Conservation (phyloP, 1,140 invertebrate species). For the Philopotamus ludificatus region DNA sequence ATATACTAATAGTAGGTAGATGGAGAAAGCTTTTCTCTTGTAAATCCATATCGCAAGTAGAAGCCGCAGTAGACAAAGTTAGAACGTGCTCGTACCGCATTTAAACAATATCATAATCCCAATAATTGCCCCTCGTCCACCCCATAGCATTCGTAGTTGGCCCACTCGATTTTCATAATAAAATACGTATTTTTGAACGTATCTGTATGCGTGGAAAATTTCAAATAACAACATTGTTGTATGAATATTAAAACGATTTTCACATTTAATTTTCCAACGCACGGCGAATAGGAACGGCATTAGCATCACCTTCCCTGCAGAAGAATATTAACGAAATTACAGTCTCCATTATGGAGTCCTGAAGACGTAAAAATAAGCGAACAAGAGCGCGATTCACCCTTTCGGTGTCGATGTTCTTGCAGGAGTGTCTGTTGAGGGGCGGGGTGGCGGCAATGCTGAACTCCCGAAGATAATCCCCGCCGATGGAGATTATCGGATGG, state of each 20-base stretch:
- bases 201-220: background rate
- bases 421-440: background rate
- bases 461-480: slow-evolving; percentile 27
- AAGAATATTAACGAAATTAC: background rate
- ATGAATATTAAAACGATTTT: background rate
- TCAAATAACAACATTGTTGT: background rate
- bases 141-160: background rate
- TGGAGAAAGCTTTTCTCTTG: too few species aligned
- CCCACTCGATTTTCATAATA: background rate
- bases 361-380: background rate
- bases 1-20: background rate
- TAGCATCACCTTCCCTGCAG: background rate
- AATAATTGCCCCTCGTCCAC: slow-evolving; percentile 36
- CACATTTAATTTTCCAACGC: background rate
- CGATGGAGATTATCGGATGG: slow-evolving; percentile 28
- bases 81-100: slow-evolving; percentile 18
- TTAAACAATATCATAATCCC: slow-evolving; percentile 40
- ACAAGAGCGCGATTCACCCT: background rate
- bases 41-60: slow-evolving; percentile 7
- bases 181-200: background rate
- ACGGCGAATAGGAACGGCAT: background rate
- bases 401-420: slow-evolving; percentile 28
- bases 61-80: slow-evolving; percentile 7
- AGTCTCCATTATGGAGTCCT: background rate
- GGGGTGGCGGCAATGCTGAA: slow-evolving; percentile 2